Percentiles rank a stretch among this genome's conserved stretches.
These are phyloP conservation scores for Cottus gobio DNA, from an alignment of 2,113 vertebrate genomes.

Conservation along the genomic window DNA sequence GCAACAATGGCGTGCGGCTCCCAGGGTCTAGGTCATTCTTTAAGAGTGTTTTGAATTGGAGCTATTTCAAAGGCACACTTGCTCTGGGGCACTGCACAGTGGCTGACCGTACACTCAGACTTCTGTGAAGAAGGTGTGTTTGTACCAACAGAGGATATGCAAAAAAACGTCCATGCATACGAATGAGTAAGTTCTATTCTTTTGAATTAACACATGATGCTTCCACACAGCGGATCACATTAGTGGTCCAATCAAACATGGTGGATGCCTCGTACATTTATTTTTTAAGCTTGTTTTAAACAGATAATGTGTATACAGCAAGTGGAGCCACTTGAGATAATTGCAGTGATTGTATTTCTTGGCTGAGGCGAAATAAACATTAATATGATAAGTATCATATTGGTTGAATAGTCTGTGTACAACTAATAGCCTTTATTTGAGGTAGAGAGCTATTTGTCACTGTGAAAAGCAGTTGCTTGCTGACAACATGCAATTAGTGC, in stretches of 20 bases:
- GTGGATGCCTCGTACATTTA: constrained; percentile 1
- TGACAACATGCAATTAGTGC: neutral
- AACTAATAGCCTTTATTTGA: neutral
- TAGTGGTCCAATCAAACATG: constrained; percentile 20
- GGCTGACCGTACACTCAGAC: neutral
- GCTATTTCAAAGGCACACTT: constrained; percentile 24
- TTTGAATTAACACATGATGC: neutral
- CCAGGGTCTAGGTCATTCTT: constrained; percentile 35
- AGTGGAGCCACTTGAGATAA: neutral
- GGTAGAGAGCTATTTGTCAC: neutral
- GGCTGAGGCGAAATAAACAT: neutral
- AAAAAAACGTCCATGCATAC: neutral
- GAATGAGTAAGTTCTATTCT: neutral
- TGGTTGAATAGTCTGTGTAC: neutral
- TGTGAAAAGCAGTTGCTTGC: neutral
- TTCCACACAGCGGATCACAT: neutral
- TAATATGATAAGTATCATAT: neutral
- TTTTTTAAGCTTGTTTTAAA: neutral
- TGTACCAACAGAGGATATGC: neutral
- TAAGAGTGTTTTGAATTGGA: constrained; percentile 29
- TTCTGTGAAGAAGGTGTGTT: neutral
- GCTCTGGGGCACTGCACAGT: neutral
- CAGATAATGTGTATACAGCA: neutral
- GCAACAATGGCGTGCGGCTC: constrained; percentile 17
- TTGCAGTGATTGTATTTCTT: constrained; percentile 18